Evolutionary conservation across 2,113 vertebrate species (phyloP).

Genomic region (Mionectes macconnelli): DNA sequence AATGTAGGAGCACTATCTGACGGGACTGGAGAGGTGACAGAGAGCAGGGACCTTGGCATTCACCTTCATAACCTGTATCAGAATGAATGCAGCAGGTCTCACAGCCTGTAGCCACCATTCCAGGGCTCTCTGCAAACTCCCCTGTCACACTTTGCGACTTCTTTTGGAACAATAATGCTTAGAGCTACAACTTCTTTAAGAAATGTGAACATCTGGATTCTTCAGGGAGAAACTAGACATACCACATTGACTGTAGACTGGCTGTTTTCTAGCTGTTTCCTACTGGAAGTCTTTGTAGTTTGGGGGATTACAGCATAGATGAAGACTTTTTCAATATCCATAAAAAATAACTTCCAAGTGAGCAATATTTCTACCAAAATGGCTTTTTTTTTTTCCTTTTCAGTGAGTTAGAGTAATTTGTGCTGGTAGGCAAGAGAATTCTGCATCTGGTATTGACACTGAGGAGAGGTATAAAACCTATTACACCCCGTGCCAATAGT

Average conservation of each 20-base stretch:
- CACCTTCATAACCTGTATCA: background rate
- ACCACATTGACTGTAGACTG: background rate
- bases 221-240: background rate
- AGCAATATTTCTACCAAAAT: conserved; percentile 30
- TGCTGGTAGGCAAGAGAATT: background rate
- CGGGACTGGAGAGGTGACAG: background rate
- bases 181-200: background rate
- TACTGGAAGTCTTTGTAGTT: background rate
- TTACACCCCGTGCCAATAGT: conserved; percentile 11
- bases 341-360: conserved; percentile 6
- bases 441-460: conserved; percentile 19
- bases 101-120: fast-evolving
- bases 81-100: background rate
- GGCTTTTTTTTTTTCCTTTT: background rate
- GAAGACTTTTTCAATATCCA: conserved; percentile 19
- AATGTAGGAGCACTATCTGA: fast-evolving
- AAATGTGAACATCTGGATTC: background rate
- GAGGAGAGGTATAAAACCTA: conserved; percentile 14
- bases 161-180: background rate
- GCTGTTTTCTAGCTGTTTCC: background rate
- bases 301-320: background rate
- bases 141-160: background rate
- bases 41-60: background rate
- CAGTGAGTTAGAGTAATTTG: background rate
- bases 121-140: background rate